These are phyloP conservation scores for Nilaparvata lugens DNA, from an alignment of 1,140 invertebrate species.

Conservation along the genomic window DNA sequence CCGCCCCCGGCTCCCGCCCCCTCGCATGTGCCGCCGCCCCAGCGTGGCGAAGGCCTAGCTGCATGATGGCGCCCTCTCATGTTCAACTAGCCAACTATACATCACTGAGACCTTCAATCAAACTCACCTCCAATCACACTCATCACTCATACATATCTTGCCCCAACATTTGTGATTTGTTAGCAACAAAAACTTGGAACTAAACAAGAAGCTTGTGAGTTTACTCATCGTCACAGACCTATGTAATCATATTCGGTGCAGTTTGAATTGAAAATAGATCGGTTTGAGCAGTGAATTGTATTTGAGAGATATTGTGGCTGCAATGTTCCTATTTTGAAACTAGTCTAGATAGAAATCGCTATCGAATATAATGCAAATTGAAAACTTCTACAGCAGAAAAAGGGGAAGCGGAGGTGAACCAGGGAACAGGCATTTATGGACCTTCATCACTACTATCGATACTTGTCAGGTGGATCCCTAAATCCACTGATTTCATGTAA, in stretches of 20 bases:
- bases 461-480: no score
- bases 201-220: not conserved
- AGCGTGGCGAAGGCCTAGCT: constrained; percentile 42
- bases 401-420: no score
- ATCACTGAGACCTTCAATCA: no score
- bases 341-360: constrained; percentile 25
- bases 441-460: no score
- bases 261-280: no score
- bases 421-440: no score
- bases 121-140: no score
- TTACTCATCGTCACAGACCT: no score
- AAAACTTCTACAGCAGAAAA: not conserved
- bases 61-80: constrained; percentile 32
- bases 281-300: not conserved
- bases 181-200: no score
- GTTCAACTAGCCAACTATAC: not conserved
- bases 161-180: constrained; percentile 3
- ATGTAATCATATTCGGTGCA: no score
- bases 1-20: constrained; percentile 34
- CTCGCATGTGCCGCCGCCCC: constrained; percentile 29
- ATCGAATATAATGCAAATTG: not conserved
- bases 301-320: constrained; percentile 17
- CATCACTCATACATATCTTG: constrained; percentile 8
- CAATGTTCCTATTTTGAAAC: constrained; percentile 35
- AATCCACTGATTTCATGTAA: no score